phyloP scores from a whole-genome alignment of 2,888 invertebrate species.

The Calameuta pallipes region DNA sequence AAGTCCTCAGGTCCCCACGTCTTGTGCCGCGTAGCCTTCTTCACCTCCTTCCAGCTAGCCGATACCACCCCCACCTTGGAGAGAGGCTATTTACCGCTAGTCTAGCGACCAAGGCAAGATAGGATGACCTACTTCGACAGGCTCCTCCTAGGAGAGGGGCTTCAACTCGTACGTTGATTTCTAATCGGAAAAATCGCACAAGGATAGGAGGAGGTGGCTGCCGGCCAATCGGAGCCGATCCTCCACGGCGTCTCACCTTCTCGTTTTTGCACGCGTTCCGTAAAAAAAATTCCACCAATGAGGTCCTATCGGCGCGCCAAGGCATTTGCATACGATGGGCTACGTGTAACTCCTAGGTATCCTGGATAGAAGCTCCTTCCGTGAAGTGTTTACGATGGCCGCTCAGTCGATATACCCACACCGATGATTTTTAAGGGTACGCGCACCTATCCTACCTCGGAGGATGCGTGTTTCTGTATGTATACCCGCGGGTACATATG shows the following conservation, averaged over 20 bases:
- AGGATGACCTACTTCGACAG: constrained; percentile 64
- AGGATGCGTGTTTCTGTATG: neutral
- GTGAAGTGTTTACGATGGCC: constrained; percentile 3
- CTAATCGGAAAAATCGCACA: constrained; percentile 62
- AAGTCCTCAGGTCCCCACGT: neutral
- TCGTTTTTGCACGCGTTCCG: constrained; percentile 33
- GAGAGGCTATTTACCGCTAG: constrained; percentile 53
- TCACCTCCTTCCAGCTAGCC: constrained; percentile 10
- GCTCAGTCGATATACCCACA: neutral
- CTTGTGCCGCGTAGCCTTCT: neutral
- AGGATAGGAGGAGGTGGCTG: constrained; percentile 33
- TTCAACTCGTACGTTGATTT: constrained; percentile 56
- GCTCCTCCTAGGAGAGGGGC: constrained; percentile 65
- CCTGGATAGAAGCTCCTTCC: constrained; percentile 10
- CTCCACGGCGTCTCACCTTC: constrained; percentile 33
- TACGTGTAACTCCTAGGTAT: constrained; percentile 4
- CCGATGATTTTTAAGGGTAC: neutral
- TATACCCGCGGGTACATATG: neutral
- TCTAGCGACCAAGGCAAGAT: constrained; percentile 53
- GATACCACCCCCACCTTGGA: constrained; percentile 42
- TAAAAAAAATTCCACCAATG: constrained; percentile 23
- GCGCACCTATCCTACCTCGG: neutral
- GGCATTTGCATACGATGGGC: constrained; percentile 34
- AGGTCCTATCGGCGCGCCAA: constrained; percentile 24
- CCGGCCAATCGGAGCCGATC: constrained; percentile 43